A percentile compares a stretch with the other conserved stretches of the same genome.
These are phyloP conservation scores for Eufriesea mexicana DNA, from an alignment of 1,140 invertebrate species.

Conservation along the genomic window DNA sequence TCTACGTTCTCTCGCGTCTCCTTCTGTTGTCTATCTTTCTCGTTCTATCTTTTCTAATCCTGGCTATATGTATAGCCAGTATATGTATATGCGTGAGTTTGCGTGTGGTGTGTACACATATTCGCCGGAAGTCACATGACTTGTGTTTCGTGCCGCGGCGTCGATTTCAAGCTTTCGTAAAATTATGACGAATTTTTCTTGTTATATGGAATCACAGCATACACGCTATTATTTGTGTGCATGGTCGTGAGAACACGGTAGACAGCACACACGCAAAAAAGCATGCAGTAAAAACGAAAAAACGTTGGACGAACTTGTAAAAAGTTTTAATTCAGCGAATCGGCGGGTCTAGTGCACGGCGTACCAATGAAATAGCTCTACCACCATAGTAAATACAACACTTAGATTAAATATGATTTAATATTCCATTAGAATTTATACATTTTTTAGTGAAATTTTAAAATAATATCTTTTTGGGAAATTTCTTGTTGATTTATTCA, in stretches of 20 bases:
- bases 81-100: not conserved
- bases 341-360: not conserved
- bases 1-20: conserved; percentile 16
- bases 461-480: not conserved
- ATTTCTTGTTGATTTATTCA: not conserved
- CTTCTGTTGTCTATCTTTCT: conserved; percentile 7
- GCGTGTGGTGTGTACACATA: not conserved
- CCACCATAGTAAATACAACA: not conserved
- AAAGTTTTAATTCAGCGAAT: conserved; percentile 7
- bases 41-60: conserved; percentile 16
- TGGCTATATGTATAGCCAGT: too few relatives aligned
- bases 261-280: not conserved
- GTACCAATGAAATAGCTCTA: not conserved
- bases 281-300: conserved; percentile 28
- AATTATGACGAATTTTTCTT: conserved; percentile 50
- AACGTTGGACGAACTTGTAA: conserved; percentile 28
- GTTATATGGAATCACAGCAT: conserved; percentile 28
- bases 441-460: not conserved
- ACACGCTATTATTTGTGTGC: conserved; percentile 29
- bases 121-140: conserved; percentile 43
- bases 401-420: not conserved
- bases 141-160: conserved; percentile 24
- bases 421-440: not conserved
- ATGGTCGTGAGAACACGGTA: conserved; percentile 13
- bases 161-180: conserved; percentile 36